Conservation (phyloP, 1,140 invertebrate species). For the Mylabris phalerata region DNA sequence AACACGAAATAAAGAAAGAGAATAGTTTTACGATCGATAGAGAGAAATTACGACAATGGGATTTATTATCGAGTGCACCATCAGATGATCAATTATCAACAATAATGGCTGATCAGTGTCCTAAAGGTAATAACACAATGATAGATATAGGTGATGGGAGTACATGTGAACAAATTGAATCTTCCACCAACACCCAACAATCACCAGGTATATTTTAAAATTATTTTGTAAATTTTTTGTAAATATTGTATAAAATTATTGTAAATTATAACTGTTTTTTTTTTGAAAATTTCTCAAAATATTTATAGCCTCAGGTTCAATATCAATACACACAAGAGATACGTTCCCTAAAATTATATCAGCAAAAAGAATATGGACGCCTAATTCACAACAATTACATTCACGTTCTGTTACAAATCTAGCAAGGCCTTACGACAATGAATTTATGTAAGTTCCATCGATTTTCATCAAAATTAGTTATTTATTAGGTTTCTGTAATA, state of each 20-base stretch:
- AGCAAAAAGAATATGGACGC: conserved; percentile 27
- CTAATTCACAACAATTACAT: conserved; percentile 27
- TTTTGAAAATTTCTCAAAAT: conserved; percentile 6
- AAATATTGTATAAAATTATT: conserved; percentile 11
- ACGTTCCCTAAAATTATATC: conserved; percentile 32
- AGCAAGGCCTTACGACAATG: conserved; percentile 24
- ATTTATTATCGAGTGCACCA: conserved; percentile 71
- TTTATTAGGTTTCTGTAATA: conserved; percentile 3
- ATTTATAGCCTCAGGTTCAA: conserved; percentile 51
- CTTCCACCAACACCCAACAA: conserved; percentile 37
- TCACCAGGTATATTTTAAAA: conserved; percentile 36
- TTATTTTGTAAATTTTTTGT: conserved; percentile 7
- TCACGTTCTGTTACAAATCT: conserved; percentile 33
- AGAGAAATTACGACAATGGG: conserved; percentile 79
- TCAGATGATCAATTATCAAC: conserved; percentile 31
- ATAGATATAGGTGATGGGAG: conserved; percentile 42
- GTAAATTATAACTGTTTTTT: neutral
- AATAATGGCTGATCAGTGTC: conserved; percentile 46
- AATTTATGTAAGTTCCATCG: conserved; percentile 26
- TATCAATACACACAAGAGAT: conserved; percentile 50
- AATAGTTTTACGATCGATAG: conserved; percentile 65
- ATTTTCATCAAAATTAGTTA: conserved; percentile 4
- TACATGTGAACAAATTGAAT: conserved; percentile 38
- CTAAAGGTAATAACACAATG: conserved; percentile 43
- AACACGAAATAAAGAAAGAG: conserved; percentile 32